Evolutionary conservation across 2,797 vertebrate genomes (phyloP), one percentile per base, ranked within the genome.

Genomic region (Melanotaenia parkinsoni): DNA sequence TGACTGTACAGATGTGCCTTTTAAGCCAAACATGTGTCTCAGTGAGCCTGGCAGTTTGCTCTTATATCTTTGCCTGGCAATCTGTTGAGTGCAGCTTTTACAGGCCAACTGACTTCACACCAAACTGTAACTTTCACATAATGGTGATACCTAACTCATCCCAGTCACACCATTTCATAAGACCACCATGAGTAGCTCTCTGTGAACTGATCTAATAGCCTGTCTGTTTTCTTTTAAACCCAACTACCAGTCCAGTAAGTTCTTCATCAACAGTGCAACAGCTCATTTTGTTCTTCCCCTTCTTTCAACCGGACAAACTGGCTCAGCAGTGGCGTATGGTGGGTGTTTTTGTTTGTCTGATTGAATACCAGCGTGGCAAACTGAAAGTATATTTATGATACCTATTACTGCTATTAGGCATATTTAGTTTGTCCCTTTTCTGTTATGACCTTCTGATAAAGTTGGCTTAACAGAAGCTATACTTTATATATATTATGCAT

Each of bases 121-220:
- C 91, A 89, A 90, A 91, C 88, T 93, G 92, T 82, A 86, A 92
- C 85, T 93, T 91, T 94, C 86, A 88, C 94, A 90, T 77, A 37
- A 77, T 61, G 67, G 84, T 88, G 93, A 85, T 86, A 93, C 82
- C 80, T 85, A 82, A 72, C 89, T 90, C 86, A 88, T 86, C 80
- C 63, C 77, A 53, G 78, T 71, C 80, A 79, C 84, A 87, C 84
- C 70, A 80, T 89, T 89, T 85, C 87, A 90, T 85, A 79, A 86
- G 85, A 77, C 22, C 76, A 83, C 24, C 86, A 87, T 0, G 60
- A 90, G 86, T 78, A 67, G 75, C 83, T 83, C 82, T 86, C 77
- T 78, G 79, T 83, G 79, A 77, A 85, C 79, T 72, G 79, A 89
- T 86, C 87, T 82, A 82, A 85, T 78, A 77, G 81, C 59, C 64